Conservation (phyloP, 1,140 invertebrate genomes). For the Pseudomyrmex dendroicus region DNA sequence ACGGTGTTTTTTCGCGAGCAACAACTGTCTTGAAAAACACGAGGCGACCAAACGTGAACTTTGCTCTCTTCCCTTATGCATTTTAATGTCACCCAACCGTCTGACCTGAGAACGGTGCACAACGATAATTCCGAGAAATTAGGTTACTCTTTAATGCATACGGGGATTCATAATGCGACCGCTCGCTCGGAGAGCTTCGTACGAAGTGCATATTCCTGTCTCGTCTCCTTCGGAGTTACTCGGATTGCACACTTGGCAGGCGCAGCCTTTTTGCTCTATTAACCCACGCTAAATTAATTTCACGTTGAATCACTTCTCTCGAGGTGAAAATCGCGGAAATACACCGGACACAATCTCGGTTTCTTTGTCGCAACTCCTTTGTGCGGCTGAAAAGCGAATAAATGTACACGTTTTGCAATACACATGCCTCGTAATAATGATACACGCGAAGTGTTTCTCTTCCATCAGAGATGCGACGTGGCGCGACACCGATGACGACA, state of each 20-base stretch:
- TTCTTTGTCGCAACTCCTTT: not conserved
- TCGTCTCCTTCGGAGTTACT: slow-evolving; percentile 48
- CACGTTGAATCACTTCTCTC: not conserved
- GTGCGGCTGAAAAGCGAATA: not conserved
- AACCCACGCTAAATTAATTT: slow-evolving; percentile 68
- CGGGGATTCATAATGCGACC: slow-evolving; percentile 65
- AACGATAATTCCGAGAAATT: slow-evolving; percentile 74
- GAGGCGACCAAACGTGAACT: not conserved
- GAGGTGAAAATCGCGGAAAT: slow-evolving; percentile 47
- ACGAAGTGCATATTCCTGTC: slow-evolving; percentile 66
- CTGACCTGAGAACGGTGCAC: slow-evolving; percentile 42
- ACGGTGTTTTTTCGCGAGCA: not conserved
- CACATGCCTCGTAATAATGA: no score
- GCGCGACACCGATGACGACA: slow-evolving; percentile 41
- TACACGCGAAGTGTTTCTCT: slow-evolving; percentile 12
- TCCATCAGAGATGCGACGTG: slow-evolving; percentile 24
- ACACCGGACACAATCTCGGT: not conserved
- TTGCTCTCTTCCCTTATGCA: not conserved
- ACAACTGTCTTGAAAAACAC: slow-evolving; percentile 2
- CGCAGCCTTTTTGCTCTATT: slow-evolving; percentile 42
- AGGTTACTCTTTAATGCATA: slow-evolving; percentile 71
- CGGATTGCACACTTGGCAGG: slow-evolving; percentile 4
- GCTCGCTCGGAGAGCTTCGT: slow-evolving; percentile 14
- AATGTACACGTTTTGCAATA: not conserved
- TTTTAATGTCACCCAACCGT: slow-evolving; percentile 23